Conservation (phyloP, 2,888 invertebrate species). For the Hipparchia sbordonii region DNA sequence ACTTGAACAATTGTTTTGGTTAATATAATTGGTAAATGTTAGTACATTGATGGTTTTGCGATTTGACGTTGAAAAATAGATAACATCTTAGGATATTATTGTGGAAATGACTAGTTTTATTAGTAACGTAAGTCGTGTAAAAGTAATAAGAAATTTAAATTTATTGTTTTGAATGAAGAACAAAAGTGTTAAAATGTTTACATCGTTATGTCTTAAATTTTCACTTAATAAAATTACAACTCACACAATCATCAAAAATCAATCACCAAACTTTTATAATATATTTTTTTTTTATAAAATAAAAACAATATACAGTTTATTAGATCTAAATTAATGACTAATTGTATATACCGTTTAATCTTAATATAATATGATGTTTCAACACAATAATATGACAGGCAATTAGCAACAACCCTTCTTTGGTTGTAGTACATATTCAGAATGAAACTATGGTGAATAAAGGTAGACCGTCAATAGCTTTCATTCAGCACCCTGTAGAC, state of each 20-base stretch:
- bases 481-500: constrained; percentile 72
- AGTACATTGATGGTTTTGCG: constrained; percentile 32
- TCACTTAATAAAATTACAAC: constrained; percentile 7
- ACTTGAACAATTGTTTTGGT: constrained; percentile 79
- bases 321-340: constrained; percentile 28
- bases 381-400: constrained; percentile 33
- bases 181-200: constrained; percentile 22
- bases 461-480: constrained; percentile 54
- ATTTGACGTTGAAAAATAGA: constrained; percentile 48
- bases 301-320: constrained; percentile 21
- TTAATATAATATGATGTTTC: constrained; percentile 24
- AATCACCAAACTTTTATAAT: constrained; percentile 10
- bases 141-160: neutral
- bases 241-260: constrained; percentile 22
- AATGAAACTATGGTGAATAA: constrained; percentile 35
- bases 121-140: constrained; percentile 37
- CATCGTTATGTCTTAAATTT: constrained; percentile 5
- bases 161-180: constrained; percentile 27
- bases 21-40: constrained; percentile 58
- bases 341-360: neutral
- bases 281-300: constrained; percentile 25
- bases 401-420: constrained; percentile 53
- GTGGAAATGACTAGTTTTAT: constrained; percentile 51
- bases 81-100: constrained; percentile 21
- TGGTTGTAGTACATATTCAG: constrained; percentile 47